These are phyloP conservation scores for Fregetta grallaria DNA, from an alignment of 2,113 vertebrate species.

Conservation along the genomic window DNA sequence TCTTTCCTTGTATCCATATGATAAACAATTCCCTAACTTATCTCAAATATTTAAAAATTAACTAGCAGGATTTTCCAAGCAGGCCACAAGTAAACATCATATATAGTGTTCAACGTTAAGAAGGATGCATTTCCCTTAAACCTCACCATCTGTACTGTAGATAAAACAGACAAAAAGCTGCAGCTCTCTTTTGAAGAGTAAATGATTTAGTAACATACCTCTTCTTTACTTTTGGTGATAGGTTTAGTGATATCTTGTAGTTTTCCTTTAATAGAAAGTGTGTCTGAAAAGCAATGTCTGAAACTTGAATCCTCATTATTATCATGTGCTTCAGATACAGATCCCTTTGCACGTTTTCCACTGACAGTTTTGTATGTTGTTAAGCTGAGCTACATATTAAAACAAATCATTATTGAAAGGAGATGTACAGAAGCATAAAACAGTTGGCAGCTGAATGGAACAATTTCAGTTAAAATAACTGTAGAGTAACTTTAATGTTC, in stretches of 20 bases:
- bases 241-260: not conserved
- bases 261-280: constrained; percentile 11
- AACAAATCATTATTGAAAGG: not conserved
- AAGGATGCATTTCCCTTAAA: not conserved
- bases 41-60: not conserved
- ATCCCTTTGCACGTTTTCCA: constrained; percentile 13
- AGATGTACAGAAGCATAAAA: not conserved
- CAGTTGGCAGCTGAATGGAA: not conserved
- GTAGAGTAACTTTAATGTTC: not conserved
- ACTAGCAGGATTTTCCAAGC: not conserved
- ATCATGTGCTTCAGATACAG: not conserved
- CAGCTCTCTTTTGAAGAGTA: not conserved
- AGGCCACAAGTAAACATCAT: not conserved
- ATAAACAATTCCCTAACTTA: not conserved
- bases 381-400: constrained; percentile 35
- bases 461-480: not conserved
- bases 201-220: constrained; percentile 17
- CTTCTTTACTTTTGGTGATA: not conserved
- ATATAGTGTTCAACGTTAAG: not conserved
- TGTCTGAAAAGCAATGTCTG: not conserved
- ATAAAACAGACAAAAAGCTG: not conserved
- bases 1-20: not conserved
- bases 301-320: constrained; percentile 6
- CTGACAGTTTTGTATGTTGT: not conserved
- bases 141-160: not conserved